phyloP scores from a whole-genome alignment of 2,888 invertebrate genomes.

The Lasioglossum leucozonium region DNA sequence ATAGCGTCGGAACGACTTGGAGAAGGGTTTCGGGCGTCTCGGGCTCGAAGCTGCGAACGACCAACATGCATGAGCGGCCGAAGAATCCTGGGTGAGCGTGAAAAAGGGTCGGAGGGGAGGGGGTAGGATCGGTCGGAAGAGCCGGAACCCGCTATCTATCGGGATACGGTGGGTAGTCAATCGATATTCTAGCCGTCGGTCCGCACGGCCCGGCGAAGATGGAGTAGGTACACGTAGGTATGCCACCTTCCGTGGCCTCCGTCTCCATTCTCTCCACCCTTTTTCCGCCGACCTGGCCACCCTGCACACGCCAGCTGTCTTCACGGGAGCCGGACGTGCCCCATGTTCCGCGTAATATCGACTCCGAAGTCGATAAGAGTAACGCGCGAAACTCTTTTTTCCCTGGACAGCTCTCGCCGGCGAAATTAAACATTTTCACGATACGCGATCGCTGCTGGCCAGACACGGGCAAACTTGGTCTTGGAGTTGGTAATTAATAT shows the following conservation, averaged over 20 bases:
- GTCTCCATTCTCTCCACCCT: constrained; percentile 44
- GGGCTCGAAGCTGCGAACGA: constrained; percentile 50
- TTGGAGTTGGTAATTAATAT: background rate
- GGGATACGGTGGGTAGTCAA: constrained; percentile 67
- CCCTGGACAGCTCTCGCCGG: background rate
- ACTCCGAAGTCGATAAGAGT: constrained; percentile 29
- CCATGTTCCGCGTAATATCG: constrained; percentile 49
- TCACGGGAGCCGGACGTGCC: constrained; percentile 42
- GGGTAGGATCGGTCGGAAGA: constrained; percentile 40
- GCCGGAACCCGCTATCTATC: constrained; percentile 59
- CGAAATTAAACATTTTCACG: constrained; percentile 32
- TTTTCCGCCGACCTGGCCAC: constrained; percentile 13
- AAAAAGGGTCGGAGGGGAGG: constrained; percentile 17
- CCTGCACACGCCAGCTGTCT: constrained; percentile 47
- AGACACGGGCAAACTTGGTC: background rate
- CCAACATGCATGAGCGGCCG: constrained; percentile 67
- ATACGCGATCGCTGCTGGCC: background rate
- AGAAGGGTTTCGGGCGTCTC: constrained; percentile 30
- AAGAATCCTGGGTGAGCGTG: constrained; percentile 60
- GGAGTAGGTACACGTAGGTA: constrained; percentile 69
- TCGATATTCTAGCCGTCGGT: constrained; percentile 72
- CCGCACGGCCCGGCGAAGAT: constrained; percentile 60
- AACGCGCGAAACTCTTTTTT: constrained; percentile 21
- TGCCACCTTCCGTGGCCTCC: constrained; percentile 56
- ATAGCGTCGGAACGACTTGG: constrained; percentile 60